Evolutionary conservation across 2,113 vertebrate genomes (phyloP), one percentile per base, ranked within the genome.

Genomic region (Zingel zingel): DNA sequence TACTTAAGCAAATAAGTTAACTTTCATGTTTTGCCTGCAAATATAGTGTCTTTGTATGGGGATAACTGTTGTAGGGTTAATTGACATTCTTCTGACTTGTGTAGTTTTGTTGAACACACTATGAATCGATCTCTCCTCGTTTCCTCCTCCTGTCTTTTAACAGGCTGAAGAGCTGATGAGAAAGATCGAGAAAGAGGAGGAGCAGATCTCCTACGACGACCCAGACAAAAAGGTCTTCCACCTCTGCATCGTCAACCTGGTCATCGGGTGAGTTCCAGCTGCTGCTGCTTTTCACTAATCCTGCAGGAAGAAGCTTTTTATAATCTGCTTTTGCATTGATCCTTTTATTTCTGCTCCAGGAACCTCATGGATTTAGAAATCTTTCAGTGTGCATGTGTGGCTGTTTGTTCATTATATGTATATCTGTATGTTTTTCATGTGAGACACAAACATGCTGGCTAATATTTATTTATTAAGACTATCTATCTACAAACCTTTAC

Each of bases 101-200:
- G 14, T 25, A 18, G 21, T 33, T n/a, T 47, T 18, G 23, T 50
- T 5, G 4, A 11, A 18, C 6, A 19, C 47, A 2, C 21, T 57
- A 18, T 45, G 14, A 47, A 59, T 47, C 14, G 2, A 23, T 30
- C 39, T 21, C 5, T 16, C 3, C 13, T 33, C n/a, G 33, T 59
- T 21, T 76, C 67, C 18, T 53, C 36, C 12, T 83, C 39, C 1
- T 39, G 72, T 51, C 18, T 0, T 8, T 25, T 2, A 3, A 39
- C 79, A 97, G 16, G 98, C 98, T 0, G 98, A 99, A 84, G 98
- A 99, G 78, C 88, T 99, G 91, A 98, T 99, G 98, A 97, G 96
- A 80, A 98, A 98, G 91, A 99, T 99, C 0, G 98, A 99, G 91
- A 99, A 99, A 76, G 98, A 97, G 73, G 98, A 99, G 83, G 97